phyloP scores from a whole-genome alignment of 1,140 invertebrate genomes.

The Adoxophyes honmai region DNA sequence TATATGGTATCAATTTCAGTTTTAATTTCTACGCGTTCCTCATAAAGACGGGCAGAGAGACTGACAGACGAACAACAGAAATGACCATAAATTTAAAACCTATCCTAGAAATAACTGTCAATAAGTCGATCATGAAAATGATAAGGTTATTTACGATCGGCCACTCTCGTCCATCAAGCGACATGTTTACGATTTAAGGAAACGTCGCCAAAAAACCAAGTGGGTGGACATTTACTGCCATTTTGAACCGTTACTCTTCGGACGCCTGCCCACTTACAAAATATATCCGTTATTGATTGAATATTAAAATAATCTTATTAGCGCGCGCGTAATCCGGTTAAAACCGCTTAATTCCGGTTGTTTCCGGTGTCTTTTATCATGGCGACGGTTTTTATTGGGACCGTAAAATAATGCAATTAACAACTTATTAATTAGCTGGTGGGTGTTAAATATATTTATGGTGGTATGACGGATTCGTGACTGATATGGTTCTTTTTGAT shows the following conservation, averaged over 20 bases:
- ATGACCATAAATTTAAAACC: no score
- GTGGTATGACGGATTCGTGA: background rate
- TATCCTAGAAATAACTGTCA: no score
- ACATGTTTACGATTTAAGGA: background rate
- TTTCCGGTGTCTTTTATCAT: no score
- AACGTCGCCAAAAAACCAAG: background rate
- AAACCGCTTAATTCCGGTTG: no score
- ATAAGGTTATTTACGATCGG: no score
- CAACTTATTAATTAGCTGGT: background rate
- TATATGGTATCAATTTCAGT: no score
- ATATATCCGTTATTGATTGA: constrained; percentile 3
- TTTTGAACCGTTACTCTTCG: background rate
- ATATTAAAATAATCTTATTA: constrained; percentile 11
- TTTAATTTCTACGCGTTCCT: no score
- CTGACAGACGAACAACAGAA: no score
- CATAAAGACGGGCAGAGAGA: no score
- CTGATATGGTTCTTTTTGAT: no score
- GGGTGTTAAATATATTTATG: constrained; percentile 12
- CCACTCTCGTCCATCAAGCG: no score
- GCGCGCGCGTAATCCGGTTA: background rate
- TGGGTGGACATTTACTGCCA: background rate
- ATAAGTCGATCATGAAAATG: no score
- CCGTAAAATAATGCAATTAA: background rate
- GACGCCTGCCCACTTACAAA: background rate
- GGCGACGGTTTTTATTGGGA: constrained; percentile 3